Evolutionary conservation across 37 sponge, comb jelly and placozoan species (phyloP), one percentile per base, ranked within the genome.

Genomic region (Agelas oroides): DNA sequence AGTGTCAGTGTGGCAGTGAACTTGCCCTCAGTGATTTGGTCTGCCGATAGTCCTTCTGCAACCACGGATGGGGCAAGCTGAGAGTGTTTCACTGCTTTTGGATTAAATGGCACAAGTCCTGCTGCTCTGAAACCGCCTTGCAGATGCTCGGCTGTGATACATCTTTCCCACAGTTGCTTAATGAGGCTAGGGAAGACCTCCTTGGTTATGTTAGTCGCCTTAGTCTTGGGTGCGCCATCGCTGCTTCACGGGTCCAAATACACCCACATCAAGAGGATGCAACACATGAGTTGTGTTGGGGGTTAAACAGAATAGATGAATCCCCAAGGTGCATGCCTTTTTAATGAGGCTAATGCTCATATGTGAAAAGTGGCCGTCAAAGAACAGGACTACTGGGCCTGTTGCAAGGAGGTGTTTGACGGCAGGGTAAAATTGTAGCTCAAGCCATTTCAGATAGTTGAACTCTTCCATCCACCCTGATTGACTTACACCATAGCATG

Each of bases 391-490:
- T 0, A 83, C 75, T 20, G 74, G 84, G n/a, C 71, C 80, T 17
- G 68, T 54, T 5, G 53, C 31, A 1, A 57, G 58, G 0, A 81
- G 71, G 60, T 81, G 60, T 5, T 65, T 20, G 8, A 81, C 82
- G 8, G 82, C 28, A 31, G 82, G 72, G 0, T 54, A 6, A 27
- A 81, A 70, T 38, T 24, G 24, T 6, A 21, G 52, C 3, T 83
- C 53, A 62, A 83, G 73, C 84, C 84, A 83, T 19, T 39, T 17
- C 5, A 2, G 3, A 35, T 73, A 83, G 32, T 83, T 83, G 12
- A 74, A 73, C 23, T 83, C 53, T 30, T 83, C 84, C 84, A 83
- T 83, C 84, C 84, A 83, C 17, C 84, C 74, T 32, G 59, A 56
- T 32, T 62, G 60, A 12, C 53, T 46, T 0, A 83, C 84, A 25